A percentile compares a stretch with the other conserved stretches of the same genome.
These are phyloP conservation scores for cattle (Bos taurus) DNA, from an alignment of 2,113 vertebrate genomes.

Conservation along the genomic window ARS-UCD2.0 NC_037350.1:19936501-19937000, in stretches of 20 bases:
- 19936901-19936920: background rate
- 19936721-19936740: background rate
- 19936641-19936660: background rate
- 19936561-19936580: background rate
- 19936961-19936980: background rate
- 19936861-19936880: background rate
- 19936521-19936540: background rate
- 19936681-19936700: background rate
- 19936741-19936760: background rate
- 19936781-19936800: background rate
- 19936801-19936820: background rate
- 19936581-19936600: background rate
- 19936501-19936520: background rate
- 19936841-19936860: background rate
- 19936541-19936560: background rate
- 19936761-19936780: background rate
- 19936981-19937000: background rate
- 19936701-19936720: background rate
- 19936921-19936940: background rate
- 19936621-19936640: background rate
- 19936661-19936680: background rate
- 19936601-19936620: rapidly evolving
- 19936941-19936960: background rate
- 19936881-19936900: background rate
- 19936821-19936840: background rate